phyloP scores from a whole-genome alignment of 1,140 invertebrate species.

The Drosophila repletoides region DNA sequence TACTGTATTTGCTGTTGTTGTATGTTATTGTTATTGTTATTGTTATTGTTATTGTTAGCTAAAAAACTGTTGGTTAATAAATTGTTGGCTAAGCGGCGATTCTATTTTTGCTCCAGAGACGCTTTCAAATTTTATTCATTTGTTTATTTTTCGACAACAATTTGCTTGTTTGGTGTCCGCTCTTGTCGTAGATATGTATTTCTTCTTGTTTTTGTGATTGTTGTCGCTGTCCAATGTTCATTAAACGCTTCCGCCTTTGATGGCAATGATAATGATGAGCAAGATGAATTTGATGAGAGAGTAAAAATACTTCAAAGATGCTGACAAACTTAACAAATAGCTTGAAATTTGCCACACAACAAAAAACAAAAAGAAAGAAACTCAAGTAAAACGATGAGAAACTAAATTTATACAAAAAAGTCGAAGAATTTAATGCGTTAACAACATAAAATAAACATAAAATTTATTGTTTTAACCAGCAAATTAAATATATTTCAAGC shows the following conservation, averaged over 20 bases:
- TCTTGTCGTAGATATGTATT: constrained; percentile 25
- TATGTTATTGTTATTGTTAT: constrained; percentile 12
- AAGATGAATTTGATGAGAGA: constrained; percentile 36
- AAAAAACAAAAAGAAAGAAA: constrained; percentile 1
- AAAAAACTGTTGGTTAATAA: constrained; percentile 54
- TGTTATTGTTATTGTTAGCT: constrained; percentile 27
- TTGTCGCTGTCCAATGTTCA: constrained; percentile 58
- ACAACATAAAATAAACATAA: too few species aligned
- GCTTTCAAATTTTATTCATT: constrained; percentile 33
- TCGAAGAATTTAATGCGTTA: too few species aligned
- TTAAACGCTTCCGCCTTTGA: constrained; percentile 67
- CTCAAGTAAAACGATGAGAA: neutral
- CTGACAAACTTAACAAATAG: constrained; percentile 26
- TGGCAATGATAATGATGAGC: constrained; percentile 20
- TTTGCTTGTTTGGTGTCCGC: constrained; percentile 21
- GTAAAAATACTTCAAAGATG: constrained; percentile 32
- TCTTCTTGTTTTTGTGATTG: constrained; percentile 33
- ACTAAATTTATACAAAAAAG: too few species aligned
- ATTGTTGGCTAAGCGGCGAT: constrained; percentile 63
- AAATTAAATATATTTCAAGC: too few species aligned
- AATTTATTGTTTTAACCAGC: too few species aligned
- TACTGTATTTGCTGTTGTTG: constrained; percentile 32
- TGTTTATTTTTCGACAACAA: constrained; percentile 33
- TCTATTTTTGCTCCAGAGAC: constrained; percentile 20
- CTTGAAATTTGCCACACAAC: neutral